Base-by-base conservation (phyloP, 2,888 invertebrate genomes). In the Chromoteleia sp. region DNA sequence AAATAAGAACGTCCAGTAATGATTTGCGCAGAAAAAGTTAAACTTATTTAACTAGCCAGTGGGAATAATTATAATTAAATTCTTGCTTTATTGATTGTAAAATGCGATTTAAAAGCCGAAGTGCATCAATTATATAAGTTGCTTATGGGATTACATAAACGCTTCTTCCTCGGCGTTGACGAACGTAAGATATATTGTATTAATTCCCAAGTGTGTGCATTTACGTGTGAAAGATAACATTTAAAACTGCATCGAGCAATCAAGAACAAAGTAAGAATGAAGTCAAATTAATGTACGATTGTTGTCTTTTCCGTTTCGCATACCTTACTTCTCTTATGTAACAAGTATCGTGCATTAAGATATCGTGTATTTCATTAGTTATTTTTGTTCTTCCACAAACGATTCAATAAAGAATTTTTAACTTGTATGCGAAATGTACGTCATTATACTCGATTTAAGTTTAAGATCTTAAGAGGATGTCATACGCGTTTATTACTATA, bases 181-280 rank as follows among this genome's bases (percentile, higher is more conserved):
- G 71, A 45, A 48, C 70, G 48, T 12, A 33, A 56, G 67, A 56
- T 6, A 54, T 41, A 71, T 71, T 71, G 59, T 71, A 71, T 71
- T 52, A 61, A 71, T 71, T 61, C 41, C 25, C 59, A 33, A 58
- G 58, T 58, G 36, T 48, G 58, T 58, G 36, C 58, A 48, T 48
- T 59, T 71, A 58, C 59, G 50, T 50, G 50, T 71, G 70, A 58
- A 59, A 71, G 70, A 71, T 71, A 59, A 71, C 70, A 59, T 71
- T 71, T 59, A 25, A 59, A 71, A 45, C 25, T 59, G 45, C 70
- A 43, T 30, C 45, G 7, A 50, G 63, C 33, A 50, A 50, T 63
- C 63, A 30, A 39, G 39, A 52, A 65, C 65, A 25, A 21, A 67
- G 41, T 30, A 48, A 48, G 30, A 61, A 71, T 61, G 59, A 52